Base-by-base conservation (phyloP, 2,797 vertebrate species). In the Columba guinea region DNA sequence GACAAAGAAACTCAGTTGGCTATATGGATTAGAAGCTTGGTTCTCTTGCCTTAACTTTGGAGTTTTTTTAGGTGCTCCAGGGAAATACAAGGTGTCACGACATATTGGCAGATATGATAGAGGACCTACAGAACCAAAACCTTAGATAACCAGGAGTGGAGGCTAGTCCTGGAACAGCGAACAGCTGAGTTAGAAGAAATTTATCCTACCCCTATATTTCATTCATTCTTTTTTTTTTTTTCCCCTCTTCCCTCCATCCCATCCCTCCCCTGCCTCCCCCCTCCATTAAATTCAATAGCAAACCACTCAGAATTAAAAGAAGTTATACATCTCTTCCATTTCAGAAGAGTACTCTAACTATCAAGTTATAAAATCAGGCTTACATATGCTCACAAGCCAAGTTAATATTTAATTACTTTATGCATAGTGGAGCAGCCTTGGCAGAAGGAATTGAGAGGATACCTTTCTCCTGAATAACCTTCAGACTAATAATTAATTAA, bases 381-480 rank as follows among this genome's bases (percentile, higher is more conserved):
- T 71, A 56, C 19, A 58, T 58, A 68, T 23, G 5, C n/a, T 85
- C 6, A 32, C 44, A 37, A 58, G 18, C 10, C 49, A 86, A 64
- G n/a, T 53, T 88, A 94, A 62, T 81, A 53, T 86, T 88, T 88
- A 75, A 88, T 86, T 20, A 56, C 8, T 16, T 90, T 80, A 75
- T 71, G 51, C 30, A 28, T n/a, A 75, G 15, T 60, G 34, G 16
- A 90, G 27, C 35, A 84, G 28, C 22, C 78, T 86, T 81, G 49
- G 20, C 20, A 81, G 65, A 86, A 86, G 34, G 41, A 86, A 88
- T 46, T 58, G 53, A 64, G 74, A 84, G 16, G 13, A 32, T 56
- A 53, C 10, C 3, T 46, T 70, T 85, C 30, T 86, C 32, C 34
- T 75, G 32, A 41, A 68, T 78, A 75, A 56, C 35, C 32, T 86